phyloP scores from a whole-genome alignment of 2,113 vertebrate genomes.

The Excalfactoria chinensis region DNA sequence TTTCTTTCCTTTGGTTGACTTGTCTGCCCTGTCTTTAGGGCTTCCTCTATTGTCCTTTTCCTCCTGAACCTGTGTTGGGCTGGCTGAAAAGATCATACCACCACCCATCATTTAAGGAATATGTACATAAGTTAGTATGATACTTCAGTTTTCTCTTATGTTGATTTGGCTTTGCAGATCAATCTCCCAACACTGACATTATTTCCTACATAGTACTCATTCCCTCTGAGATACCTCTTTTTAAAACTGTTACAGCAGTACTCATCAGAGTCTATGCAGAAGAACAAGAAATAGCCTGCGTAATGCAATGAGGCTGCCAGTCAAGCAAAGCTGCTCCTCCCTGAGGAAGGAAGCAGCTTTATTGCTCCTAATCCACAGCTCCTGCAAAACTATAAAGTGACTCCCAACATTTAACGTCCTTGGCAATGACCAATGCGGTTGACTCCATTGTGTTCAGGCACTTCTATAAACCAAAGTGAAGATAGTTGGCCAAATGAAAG shows the following conservation, averaged over 20 bases:
- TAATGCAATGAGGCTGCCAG: fast-evolving
- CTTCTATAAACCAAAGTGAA: not conserved
- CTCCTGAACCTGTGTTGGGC: not conserved
- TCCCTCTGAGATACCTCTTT: not conserved
- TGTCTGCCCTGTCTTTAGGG: not conserved
- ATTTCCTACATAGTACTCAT: not conserved
- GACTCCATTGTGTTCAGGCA: not conserved
- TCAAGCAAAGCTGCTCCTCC: fast-evolving
- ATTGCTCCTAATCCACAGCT: not conserved
- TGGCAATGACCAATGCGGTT: not conserved
- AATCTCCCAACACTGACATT: not conserved
- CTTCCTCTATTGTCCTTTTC: fast-evolving
- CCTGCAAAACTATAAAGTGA: not conserved
- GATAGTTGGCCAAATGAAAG: not conserved
- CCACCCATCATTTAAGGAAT: not conserved
- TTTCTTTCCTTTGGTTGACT: fast-evolving
- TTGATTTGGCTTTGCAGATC: not conserved
- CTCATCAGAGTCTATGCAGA: not conserved
- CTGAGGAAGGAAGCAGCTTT: not conserved
- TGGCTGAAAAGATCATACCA: not conserved
- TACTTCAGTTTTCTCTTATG: not conserved
- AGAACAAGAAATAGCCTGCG: not conserved
- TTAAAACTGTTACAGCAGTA: not conserved
- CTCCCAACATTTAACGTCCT: not conserved
- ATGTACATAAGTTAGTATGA: not conserved